Conservation (phyloP, 2,113 vertebrate species). For the Ancistrus triradiatus region DNA sequence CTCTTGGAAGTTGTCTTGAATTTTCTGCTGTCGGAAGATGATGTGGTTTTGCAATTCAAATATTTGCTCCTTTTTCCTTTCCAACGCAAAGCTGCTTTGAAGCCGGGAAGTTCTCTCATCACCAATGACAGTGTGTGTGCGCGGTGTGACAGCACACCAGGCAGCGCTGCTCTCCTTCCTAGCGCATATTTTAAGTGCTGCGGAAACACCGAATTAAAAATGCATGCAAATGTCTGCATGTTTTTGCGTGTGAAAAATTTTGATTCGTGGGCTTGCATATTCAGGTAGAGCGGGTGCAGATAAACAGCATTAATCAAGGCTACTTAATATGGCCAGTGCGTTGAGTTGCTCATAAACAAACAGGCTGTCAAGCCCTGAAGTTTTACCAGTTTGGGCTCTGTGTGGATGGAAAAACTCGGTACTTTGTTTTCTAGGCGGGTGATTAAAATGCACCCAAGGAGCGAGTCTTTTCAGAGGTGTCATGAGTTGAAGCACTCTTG, state of each 20-base stretch:
- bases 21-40: slow-evolving; percentile 82
- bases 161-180: slow-evolving; percentile 92
- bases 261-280: slow-evolving; percentile 56
- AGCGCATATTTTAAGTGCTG: slow-evolving; percentile 75
- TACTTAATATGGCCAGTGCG: slow-evolving; percentile 52
- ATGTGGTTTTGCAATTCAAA: slow-evolving; percentile 99
- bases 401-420: slow-evolving; percentile 56
- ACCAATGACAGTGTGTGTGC: slow-evolving; percentile 96
- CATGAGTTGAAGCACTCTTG: slow-evolving; percentile 33
- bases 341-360: slow-evolving; percentile 60
- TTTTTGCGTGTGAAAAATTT: slow-evolving; percentile 68
- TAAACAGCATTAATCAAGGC: slow-evolving; percentile 64
- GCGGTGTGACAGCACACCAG: slow-evolving; percentile 96
- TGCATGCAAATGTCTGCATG: slow-evolving; percentile 71
- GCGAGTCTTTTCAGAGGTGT: slow-evolving; percentile 34
- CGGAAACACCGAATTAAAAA: slow-evolving; percentile 66
- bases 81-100: slow-evolving; percentile 90
- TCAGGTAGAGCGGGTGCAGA: slow-evolving; percentile 58
- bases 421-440: slow-evolving; percentile 45
- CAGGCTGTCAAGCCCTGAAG: slow-evolving; percentile 51
- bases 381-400: slow-evolving; percentile 51
- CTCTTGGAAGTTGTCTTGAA: slow-evolving; percentile 83
- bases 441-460: slow-evolving; percentile 45
- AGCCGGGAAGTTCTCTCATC: slow-evolving; percentile 91
- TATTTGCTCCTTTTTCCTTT: slow-evolving; percentile 87